phyloP scores from a whole-genome alignment of 1,140 invertebrate genomes.

The Zaprionus davidi region DNA sequence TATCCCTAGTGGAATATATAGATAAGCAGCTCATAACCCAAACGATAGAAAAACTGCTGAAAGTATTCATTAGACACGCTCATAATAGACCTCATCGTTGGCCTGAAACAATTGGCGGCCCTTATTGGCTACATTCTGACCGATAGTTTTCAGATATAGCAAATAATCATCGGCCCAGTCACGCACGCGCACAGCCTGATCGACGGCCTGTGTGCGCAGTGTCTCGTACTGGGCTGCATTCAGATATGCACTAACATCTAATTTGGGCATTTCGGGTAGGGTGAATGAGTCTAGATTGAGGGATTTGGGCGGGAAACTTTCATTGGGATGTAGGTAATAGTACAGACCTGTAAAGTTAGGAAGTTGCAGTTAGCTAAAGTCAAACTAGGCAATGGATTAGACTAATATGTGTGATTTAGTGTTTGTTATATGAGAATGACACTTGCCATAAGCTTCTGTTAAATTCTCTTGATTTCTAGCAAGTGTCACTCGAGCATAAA shows the following conservation, averaged over 20 bases:
- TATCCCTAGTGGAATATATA: slow-evolving; percentile 9
- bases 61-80: slow-evolving; percentile 70
- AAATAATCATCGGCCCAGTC: slow-evolving; percentile 81
- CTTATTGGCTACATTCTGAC: slow-evolving; percentile 71
- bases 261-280: slow-evolving; percentile 66
- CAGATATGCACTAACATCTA: slow-evolving; percentile 61
- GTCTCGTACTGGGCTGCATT: slow-evolving; percentile 67
- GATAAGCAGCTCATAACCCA: slow-evolving; percentile 63
- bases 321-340: slow-evolving; percentile 83
- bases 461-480: background rate
- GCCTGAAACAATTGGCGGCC: slow-evolving; percentile 71
- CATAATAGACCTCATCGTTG: slow-evolving; percentile 69
- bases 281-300: slow-evolving; percentile 58
- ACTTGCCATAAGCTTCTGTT: background rate
- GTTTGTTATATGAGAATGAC: background rate
- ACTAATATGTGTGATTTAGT: background rate
- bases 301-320: slow-evolving; percentile 79
- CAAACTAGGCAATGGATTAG: background rate
- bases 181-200: slow-evolving; percentile 69
- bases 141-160: slow-evolving; percentile 73
- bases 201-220: slow-evolving; percentile 61
- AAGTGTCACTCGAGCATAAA: slow-evolving; percentile 35
- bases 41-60: slow-evolving; percentile 48
- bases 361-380: slow-evolving; percentile 27
- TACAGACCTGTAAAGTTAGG: slow-evolving; percentile 73